A percentile compares a stretch with the other conserved stretches of the same genome.
phyloP scores from a whole-genome alignment of 2,113 vertebrate genomes.

The Corvus cornix region DNA sequence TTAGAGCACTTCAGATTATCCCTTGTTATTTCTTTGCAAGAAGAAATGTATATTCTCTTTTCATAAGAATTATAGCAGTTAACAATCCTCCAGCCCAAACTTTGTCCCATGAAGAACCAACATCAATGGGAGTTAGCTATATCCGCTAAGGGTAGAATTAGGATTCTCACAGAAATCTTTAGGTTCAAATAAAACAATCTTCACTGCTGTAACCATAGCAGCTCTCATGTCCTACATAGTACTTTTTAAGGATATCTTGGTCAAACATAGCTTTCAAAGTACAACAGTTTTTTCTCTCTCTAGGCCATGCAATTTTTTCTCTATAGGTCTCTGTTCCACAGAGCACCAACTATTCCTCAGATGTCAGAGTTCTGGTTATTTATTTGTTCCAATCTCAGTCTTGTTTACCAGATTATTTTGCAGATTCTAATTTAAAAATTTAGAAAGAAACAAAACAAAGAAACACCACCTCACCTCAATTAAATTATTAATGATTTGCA shows the following conservation, averaged over 20 bases:
- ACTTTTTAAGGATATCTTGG: conserved; percentile 45
- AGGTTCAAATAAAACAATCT: conserved; percentile 48
- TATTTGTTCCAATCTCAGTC: not conserved
- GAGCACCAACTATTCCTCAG: not conserved
- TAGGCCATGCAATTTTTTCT: not conserved
- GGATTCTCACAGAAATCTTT: conserved; percentile 52
- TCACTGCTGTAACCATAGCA: conserved; percentile 20
- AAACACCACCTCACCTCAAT: not conserved
- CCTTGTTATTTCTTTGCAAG: conserved; percentile 65
- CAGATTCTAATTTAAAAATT: not conserved
- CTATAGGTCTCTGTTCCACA: not conserved
- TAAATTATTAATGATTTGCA: not conserved
- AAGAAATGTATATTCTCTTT: conserved; percentile 59
- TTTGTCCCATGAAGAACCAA: conserved; percentile 36
- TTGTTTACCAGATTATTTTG: not conserved
- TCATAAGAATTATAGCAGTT: conserved; percentile 60
- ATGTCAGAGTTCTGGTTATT: not conserved
- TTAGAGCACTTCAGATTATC: conserved; percentile 67
- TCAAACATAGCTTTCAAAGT: conserved; percentile 34
- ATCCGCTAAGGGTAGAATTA: conserved; percentile 43
- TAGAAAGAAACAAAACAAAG: not conserved
- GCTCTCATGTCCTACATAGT: conserved; percentile 53
- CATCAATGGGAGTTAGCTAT: conserved; percentile 55
- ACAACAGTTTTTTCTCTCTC: not conserved
- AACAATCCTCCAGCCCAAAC: conserved; percentile 46